phyloP scores from a whole-genome alignment of 2,113 vertebrate genomes.

The Pelusios castaneus region DNA sequence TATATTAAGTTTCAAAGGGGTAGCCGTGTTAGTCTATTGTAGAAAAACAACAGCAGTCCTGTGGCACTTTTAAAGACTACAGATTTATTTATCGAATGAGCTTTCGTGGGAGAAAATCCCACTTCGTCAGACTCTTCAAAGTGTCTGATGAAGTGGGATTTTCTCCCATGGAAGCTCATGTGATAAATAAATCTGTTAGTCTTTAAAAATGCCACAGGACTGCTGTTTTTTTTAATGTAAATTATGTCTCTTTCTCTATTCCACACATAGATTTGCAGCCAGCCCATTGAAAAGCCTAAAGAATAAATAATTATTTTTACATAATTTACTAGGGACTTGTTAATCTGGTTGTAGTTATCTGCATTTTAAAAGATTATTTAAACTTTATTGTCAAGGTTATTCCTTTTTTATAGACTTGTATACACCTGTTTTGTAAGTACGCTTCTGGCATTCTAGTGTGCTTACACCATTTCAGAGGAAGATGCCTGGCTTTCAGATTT shows the following conservation, averaged over 20 bases:
- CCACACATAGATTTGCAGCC: not conserved
- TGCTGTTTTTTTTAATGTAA: not conserved
- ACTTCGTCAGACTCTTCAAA: too few species aligned
- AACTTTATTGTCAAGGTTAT: not conserved
- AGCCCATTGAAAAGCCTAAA: not conserved
- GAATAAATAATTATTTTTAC: not conserved
- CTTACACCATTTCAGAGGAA: not conserved
- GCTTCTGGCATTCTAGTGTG: not conserved
- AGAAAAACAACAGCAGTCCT: too few species aligned
- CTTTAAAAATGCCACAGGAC: too few species aligned
- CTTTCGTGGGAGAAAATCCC: too few species aligned
- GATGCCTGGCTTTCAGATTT: not conserved
- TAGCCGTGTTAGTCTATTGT: too few species aligned
- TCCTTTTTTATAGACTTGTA: not conserved
- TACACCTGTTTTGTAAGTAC: not conserved
- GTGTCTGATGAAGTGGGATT: too few species aligned
- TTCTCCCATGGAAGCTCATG: too few species aligned
- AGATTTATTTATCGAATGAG: too few species aligned
- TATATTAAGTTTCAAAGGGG: too few species aligned
- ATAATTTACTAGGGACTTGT: not conserved
- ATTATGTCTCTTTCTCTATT: not conserved
- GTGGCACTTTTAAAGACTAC: too few species aligned
- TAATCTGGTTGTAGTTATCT: not conserved
- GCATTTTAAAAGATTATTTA: not conserved
- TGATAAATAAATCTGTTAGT: too few species aligned